Evolutionary conservation across 1,140 invertebrate genomes (phyloP).

Genomic region (Homalodisca vitripennis): DNA sequence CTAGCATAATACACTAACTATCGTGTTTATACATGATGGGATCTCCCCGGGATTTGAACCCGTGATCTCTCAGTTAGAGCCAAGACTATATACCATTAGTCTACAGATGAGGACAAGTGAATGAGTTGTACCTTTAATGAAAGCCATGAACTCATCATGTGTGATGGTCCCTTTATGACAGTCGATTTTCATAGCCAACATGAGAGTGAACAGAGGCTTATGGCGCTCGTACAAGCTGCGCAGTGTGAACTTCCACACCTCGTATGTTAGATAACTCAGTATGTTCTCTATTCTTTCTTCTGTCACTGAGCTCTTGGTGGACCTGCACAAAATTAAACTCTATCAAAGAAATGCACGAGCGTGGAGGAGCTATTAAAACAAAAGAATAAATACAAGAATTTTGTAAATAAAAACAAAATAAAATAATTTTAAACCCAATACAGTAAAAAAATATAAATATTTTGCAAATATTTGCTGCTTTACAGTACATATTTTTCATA

Average conservation of each 20-base stretch:
- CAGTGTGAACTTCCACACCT: slow-evolving; percentile 91
- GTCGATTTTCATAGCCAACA: slow-evolving; percentile 95
- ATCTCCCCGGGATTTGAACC: too few species aligned
- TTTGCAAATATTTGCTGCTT: not conserved
- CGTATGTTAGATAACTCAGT: slow-evolving; percentile 84
- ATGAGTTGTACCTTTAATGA: slow-evolving; percentile 75
- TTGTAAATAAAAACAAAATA: too few species aligned
- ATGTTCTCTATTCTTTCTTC: slow-evolving; percentile 89
- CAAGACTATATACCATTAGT: too few species aligned
- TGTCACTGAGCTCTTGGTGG: slow-evolving; percentile 78
- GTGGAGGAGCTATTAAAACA: too few species aligned
- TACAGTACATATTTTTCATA: not conserved
- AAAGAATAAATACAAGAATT: too few species aligned
- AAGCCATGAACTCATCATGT: slow-evolving; percentile 91
- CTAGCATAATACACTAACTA: too few species aligned
- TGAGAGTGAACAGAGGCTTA: slow-evolving; percentile 90
- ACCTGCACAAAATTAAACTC: slow-evolving; percentile 51
- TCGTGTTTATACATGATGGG: too few species aligned
- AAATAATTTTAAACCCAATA: too few species aligned
- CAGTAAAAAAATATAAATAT: not conserved
- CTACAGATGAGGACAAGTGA: too few species aligned
- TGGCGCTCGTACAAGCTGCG: slow-evolving; percentile 92
- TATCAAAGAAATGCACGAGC: too few species aligned
- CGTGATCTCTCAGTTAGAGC: too few species aligned
- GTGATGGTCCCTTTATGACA: slow-evolving; percentile 77